Evolutionary conservation across 2,113 vertebrate genomes (phyloP).

Genomic region (Guaruba guarouba): DNA sequence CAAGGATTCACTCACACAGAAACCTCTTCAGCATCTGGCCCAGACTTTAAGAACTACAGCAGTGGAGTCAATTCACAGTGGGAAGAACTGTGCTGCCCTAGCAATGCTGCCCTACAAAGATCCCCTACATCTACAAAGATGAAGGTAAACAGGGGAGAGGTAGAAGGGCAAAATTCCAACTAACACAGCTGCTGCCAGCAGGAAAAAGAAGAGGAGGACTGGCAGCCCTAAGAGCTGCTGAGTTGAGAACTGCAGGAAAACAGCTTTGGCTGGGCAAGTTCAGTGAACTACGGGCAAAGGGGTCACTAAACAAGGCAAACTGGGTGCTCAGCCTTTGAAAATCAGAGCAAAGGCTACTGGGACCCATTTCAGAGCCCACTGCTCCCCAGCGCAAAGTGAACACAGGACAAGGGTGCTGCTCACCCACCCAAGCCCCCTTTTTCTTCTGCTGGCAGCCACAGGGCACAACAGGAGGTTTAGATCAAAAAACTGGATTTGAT

Average conservation of each 20-base stretch:
- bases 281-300: fast-evolving
- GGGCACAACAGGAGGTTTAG: not conserved
- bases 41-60: not conserved
- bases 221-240: not conserved
- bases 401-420: not conserved
- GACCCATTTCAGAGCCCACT: not conserved
- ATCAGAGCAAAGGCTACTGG: not conserved
- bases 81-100: not conserved
- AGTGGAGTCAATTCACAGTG: not conserved
- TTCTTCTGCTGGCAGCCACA: not conserved
- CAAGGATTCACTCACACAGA: not conserved
- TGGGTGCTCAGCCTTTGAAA: not conserved
- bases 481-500: not conserved
- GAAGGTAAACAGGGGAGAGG: not conserved
- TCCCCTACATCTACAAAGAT: too few species aligned
- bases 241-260: not conserved
- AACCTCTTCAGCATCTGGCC: not conserved
- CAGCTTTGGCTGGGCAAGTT: not conserved
- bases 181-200: not conserved
- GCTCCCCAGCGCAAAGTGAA: not conserved
- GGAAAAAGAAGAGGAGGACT: not conserved
- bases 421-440: not conserved
- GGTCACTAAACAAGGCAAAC: not conserved
- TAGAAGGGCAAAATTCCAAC: not conserved
- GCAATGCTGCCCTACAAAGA: not conserved